Conservation (phyloP, 2,113 vertebrate species). For the Elachura formosa region DNA sequence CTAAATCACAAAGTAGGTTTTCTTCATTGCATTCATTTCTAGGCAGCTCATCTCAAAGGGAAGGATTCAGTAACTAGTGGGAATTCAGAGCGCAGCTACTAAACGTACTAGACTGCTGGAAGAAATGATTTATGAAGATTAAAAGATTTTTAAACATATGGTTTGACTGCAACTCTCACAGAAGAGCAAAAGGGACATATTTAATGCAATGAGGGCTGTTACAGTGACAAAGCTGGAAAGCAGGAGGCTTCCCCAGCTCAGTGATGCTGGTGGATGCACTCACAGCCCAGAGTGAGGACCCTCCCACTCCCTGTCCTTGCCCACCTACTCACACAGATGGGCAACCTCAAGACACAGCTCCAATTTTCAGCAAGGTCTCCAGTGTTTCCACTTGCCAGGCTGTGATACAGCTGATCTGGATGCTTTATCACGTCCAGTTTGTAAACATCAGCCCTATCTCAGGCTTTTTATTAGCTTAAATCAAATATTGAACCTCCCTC, state of each 20-base stretch:
- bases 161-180: not conserved
- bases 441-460: conserved; percentile 33
- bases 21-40: conserved; percentile 23
- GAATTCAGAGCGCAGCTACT: conserved; percentile 24
- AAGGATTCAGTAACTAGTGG: not conserved
- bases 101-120: not conserved
- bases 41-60: conserved; percentile 8
- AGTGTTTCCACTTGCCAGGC: not conserved
- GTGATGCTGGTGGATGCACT: not conserved
- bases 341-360: not conserved
- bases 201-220: not conserved
- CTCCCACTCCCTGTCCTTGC: not conserved
- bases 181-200: conserved; percentile 18
- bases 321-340: not conserved
- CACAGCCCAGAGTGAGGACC: rapidly evolving
- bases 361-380: not conserved
- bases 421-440: conserved; percentile 38
- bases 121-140: conserved; percentile 60
- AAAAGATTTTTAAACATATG: conserved; percentile 10
- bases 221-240: not conserved
- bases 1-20: conserved; percentile 4
- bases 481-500: conserved; percentile 57
- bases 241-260: not conserved
- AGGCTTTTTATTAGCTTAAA: conserved; percentile 53
- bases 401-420: conserved; percentile 1